Conservation (phyloP, 2,797 vertebrate genomes). For the Syngnathus acus region DNA sequence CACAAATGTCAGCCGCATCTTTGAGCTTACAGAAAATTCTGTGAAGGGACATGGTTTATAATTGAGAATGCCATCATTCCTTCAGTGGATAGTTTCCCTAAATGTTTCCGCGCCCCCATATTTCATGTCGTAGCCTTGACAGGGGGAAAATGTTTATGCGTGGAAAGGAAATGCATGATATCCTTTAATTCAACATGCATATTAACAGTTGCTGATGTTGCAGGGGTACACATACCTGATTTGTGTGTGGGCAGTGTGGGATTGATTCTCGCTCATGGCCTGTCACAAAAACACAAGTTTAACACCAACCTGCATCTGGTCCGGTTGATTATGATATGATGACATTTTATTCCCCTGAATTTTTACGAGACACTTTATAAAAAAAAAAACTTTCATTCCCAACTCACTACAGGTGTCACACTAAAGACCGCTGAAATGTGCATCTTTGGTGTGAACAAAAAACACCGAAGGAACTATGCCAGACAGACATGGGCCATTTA, state of each 20-base stretch:
- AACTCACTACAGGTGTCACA: background rate
- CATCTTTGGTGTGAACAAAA: constrained; percentile 20
- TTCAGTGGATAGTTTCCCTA: constrained; percentile 33
- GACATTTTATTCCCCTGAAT: background rate
- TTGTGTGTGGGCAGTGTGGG: background rate
- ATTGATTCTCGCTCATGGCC: background rate
- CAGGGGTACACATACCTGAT: background rate
- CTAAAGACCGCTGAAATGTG: background rate
- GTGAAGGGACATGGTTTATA: constrained; percentile 58
- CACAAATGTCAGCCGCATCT: constrained; percentile 54
- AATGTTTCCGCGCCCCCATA: constrained; percentile 16
- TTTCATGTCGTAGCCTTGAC: background rate
- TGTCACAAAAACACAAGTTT: background rate
- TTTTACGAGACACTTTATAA: background rate
- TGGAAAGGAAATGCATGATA: background rate
- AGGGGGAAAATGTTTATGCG: background rate
- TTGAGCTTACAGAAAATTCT: constrained; percentile 57
- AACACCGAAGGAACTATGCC: constrained; percentile 32
- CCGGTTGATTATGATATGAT: background rate
- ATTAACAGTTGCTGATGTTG: background rate
- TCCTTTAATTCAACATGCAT: background rate
- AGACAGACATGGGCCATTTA: constrained; percentile 59
- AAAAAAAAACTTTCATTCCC: background rate
- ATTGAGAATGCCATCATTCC: constrained; percentile 41
- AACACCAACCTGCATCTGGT: background rate